Evolutionary conservation across 2,797 vertebrate species (phyloP), one percentile per base, ranked within the genome.

Genomic region (Sebastes glaucus): DNA sequence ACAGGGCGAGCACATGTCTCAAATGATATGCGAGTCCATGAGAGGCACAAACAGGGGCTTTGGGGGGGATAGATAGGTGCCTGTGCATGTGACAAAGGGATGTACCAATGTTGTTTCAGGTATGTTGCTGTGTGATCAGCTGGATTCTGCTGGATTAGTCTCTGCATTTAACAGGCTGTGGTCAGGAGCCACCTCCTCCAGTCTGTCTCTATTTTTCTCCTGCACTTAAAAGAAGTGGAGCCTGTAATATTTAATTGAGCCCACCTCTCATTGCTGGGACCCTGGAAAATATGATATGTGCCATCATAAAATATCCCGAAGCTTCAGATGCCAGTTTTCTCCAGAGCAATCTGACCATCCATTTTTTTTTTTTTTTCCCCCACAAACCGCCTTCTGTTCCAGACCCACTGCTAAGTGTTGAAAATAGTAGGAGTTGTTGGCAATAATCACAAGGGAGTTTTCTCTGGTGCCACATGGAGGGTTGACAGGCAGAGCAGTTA

Each of bases 291-390:
- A 65, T 32, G 30, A 18, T 22, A 65, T 32, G 30, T 60, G 63
- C 35, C 68, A 8, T 73, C 65, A 80, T 69, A 55, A 80, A 84
- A 69, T 27, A 73, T 74, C 52, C 78, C 72, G 4, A 66, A 28
- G 28, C 62, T 61, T 75, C 25, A 49, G 67, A 59, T 11, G 2
- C 52, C 33, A 8, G 11, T 67, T 70, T 71, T 61, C 42, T 66
- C 28, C 10, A n/a, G 55, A 59, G 23, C 53, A 53, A 59, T 49
- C 30, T n/a, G 27, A 81, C 2, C 4, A 13, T 61, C 16, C 22
- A 70, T 53, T 70, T 83, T 73, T 20, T n/a, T 23, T 35, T 10
- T 11, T 68, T 20, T 20, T 35, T 62, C 64, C 1, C 7, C 60
- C 60, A 65, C 60, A 71, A 73, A 74, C 35, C 33, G 13, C 52